These are phyloP conservation scores for Oreochromis grahami DNA, from an alignment of 2,797 vertebrate species.

Conservation along the genomic window DNA sequence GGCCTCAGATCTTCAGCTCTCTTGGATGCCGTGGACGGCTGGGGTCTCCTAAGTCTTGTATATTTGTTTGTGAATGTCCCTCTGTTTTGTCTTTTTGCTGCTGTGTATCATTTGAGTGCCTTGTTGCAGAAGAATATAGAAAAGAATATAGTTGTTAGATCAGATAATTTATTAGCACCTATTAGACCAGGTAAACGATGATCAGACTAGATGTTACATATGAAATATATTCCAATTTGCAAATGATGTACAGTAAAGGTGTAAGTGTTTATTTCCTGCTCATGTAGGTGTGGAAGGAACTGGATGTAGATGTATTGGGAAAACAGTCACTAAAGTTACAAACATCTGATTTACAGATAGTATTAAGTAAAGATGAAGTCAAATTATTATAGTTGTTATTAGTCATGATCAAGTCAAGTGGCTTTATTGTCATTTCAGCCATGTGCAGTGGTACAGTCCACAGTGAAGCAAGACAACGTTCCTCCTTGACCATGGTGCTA, in stretches of 20 bases:
- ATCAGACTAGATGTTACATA: not conserved
- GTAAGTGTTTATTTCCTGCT: not conserved
- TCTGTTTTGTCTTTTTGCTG: not conserved
- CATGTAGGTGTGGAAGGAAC: not conserved
- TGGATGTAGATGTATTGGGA: not conserved
- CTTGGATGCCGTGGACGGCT: not conserved
- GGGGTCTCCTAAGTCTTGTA: not conserved
- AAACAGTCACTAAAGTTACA: not conserved
- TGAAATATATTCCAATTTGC: not conserved
- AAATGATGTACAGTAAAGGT: not conserved
- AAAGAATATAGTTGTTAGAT: not conserved
- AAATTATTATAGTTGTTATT: not conserved
- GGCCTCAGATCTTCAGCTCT: not conserved
- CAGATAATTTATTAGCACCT: not conserved
- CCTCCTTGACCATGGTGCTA: not conserved
- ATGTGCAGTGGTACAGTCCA: not conserved
- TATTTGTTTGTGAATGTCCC: not conserved
- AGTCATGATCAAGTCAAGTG: not conserved
- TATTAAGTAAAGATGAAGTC: not conserved
- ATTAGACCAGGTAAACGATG: not conserved
- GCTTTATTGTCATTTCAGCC: not conserved
- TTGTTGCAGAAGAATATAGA: not conserved
- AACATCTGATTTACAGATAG: not conserved
- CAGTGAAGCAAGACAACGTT: not conserved
- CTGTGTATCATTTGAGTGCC: not conserved